Conservation (phyloP, 2,113 vertebrate species). For the Rallus limicola region DNA sequence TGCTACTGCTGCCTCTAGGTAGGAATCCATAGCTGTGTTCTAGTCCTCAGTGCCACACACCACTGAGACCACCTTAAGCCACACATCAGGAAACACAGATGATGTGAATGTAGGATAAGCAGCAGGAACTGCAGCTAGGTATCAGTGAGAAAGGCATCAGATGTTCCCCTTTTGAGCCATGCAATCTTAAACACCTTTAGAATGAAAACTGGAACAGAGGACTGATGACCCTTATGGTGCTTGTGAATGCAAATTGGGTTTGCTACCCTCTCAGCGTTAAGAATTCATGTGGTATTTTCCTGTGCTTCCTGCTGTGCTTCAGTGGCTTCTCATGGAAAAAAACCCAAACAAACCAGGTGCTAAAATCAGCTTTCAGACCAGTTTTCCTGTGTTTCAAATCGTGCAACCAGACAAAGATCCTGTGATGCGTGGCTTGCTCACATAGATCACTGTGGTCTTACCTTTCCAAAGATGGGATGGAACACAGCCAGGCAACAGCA, state of each 20-base stretch:
- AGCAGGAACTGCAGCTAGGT: not conserved
- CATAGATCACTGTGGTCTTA: not conserved
- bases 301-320: not conserved
- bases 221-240: not conserved
- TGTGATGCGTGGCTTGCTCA: not conserved
- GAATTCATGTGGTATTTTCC: not conserved
- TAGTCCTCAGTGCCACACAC: not conserved
- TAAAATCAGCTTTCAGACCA: not conserved
- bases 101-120: not conserved
- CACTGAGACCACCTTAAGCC: not conserved
- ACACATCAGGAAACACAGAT: not conserved
- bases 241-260: not conserved
- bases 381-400: fast-evolving
- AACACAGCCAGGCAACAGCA: not conserved
- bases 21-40: not conserved
- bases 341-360: not conserved
- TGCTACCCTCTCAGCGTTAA: not conserved
- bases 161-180: not conserved
- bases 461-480: fast-evolving
- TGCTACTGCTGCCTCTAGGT: not conserved
- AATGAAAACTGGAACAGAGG: not conserved
- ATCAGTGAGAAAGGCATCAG: not conserved
- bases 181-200: not conserved
- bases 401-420: not conserved
- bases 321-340: not conserved